These are phyloP conservation scores for Brachypalpus laphriformis DNA, from an alignment of 2,888 invertebrate genomes.

Conservation along the genomic window DNA sequence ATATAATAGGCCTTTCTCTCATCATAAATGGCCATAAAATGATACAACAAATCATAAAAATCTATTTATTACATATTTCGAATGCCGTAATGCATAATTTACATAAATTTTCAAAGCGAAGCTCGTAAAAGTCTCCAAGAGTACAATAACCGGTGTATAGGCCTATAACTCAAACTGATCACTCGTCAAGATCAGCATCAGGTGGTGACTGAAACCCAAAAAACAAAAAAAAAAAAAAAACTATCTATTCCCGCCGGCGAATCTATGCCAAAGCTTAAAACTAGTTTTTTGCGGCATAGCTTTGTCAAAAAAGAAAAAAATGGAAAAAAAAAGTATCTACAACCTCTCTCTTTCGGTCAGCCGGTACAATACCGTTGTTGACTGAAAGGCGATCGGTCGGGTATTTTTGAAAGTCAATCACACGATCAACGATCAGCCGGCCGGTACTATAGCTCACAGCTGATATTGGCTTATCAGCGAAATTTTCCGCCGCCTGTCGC, in stretches of 20 bases:
- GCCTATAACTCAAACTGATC: not conserved
- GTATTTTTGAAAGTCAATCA: conserved; percentile 15
- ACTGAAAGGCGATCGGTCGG: not conserved
- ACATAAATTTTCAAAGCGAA: conserved; percentile 26
- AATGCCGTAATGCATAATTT: conserved; percentile 14
- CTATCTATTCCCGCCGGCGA: not conserved
- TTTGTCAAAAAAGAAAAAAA: not conserved
- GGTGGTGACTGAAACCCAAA: not conserved
- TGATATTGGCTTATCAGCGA: conserved; percentile 29
- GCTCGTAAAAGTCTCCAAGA: conserved; percentile 9
- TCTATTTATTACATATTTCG: not conserved
- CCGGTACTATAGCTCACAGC: conserved; percentile 6
- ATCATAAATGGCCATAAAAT: conserved; percentile 20
- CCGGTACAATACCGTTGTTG: not conserved
- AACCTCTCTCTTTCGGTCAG: conserved; percentile 13
- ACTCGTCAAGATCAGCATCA: not conserved
- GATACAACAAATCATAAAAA: conserved; percentile 41
- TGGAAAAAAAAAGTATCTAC: not conserved
- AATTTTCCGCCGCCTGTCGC: not conserved
- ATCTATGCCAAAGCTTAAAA: conserved; percentile 26
- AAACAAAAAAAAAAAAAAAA: not conserved
- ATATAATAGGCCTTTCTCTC: conserved; percentile 21
- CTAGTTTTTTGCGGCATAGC: conserved; percentile 1
- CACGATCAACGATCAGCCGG: conserved; percentile 26
- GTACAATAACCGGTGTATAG: not conserved